A percentile compares a stretch with the other conserved stretches of the same genome.
phyloP scores from a whole-genome alignment of 2,888 invertebrate species.

The Ormyrus nitidulus region DNA sequence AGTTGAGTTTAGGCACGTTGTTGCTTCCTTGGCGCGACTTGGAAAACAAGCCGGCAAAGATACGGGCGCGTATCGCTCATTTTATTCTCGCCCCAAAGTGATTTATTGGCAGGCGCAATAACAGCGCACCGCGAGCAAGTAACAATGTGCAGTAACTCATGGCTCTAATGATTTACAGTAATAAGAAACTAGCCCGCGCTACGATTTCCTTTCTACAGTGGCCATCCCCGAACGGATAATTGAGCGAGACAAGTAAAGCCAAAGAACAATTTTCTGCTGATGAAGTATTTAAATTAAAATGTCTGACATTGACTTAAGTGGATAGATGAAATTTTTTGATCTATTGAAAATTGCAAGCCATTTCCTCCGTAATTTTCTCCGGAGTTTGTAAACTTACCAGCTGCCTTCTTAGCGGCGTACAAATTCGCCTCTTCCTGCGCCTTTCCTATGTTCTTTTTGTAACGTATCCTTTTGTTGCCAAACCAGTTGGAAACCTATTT shows the following conservation, averaged over 20 bases:
- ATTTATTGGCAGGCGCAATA: constrained; percentile 69
- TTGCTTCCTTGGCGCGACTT: constrained; percentile 22
- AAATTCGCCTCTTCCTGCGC: constrained; percentile 99
- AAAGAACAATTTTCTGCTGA: constrained; percentile 17
- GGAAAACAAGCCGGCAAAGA: constrained; percentile 52
- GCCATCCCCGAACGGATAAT: constrained; percentile 44
- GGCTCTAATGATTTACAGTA: constrained; percentile 71
- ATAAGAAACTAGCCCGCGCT: constrained; percentile 64
- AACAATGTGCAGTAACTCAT: constrained; percentile 71
- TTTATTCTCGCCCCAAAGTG: constrained; percentile 58
- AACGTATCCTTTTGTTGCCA: constrained; percentile 99
- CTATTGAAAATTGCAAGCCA: neutral
- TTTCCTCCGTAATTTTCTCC: constrained; percentile 31
- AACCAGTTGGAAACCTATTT: constrained; percentile 97
- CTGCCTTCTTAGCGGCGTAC: constrained; percentile 98
- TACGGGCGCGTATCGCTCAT: constrained; percentile 57
- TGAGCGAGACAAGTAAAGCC: constrained; percentile 32
- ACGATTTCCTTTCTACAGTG: constrained; percentile 49
- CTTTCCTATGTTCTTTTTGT: constrained; percentile 99
- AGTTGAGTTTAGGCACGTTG: constrained; percentile 47
- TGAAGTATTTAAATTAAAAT: constrained; percentile 20
- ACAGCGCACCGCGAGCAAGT: constrained; percentile 57
- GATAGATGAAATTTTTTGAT: neutral
- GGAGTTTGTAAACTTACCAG: constrained; percentile 79
- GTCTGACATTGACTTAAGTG: neutral